Base-by-base conservation (phyloP, 2,113 vertebrate genomes). In the Aix galericulata region DNA sequence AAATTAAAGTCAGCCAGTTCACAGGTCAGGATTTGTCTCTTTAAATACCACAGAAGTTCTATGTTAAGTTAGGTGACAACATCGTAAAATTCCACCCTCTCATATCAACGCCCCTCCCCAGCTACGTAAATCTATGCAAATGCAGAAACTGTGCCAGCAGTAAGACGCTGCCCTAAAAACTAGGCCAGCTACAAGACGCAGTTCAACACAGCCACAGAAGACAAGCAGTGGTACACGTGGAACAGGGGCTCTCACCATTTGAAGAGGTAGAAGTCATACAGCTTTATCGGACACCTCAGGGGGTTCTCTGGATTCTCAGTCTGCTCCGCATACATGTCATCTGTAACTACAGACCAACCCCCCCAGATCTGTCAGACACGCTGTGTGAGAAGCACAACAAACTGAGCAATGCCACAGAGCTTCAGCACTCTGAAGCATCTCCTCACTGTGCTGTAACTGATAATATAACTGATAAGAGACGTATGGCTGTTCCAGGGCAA, bases 191-290 rank as follows among this genome's bases (percentile, higher is more conserved):
- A 50, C 63, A 75, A 74, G 29, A 55, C 27, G 26, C 52, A 52
- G 63, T 34, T 58, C 56, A 60, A n/a, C 36, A 38, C 76, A 94
- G 73, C 5, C 53, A 74, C 13, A 60, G 72, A 16, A 89, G 73
- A 46, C 31, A 55, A 89, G 73, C 77, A 76, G 22, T 25, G 18
- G 10, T 1, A 25, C 12, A 26, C 4, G 58, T 0, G 22, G 2
- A 60, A 78, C 3, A 7, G 62, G 53, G 56, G 67, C 36, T 94
- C 99, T 98, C 96, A 99, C 99, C 99, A 99, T 99, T 99, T 99
- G 97, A 99, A 99, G 98, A 99, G 99, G 98, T 99, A 99, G 98
- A 99, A 99, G 97, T 99, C 99, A 63, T 99, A 99, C 89, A 99
- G 99, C 98, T 99, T 99, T 97, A 99, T 99, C 72, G 99, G 99